Base-by-base conservation (phyloP, 2,797 vertebrate genomes). In the Euphonia xanthogaster region DNA sequence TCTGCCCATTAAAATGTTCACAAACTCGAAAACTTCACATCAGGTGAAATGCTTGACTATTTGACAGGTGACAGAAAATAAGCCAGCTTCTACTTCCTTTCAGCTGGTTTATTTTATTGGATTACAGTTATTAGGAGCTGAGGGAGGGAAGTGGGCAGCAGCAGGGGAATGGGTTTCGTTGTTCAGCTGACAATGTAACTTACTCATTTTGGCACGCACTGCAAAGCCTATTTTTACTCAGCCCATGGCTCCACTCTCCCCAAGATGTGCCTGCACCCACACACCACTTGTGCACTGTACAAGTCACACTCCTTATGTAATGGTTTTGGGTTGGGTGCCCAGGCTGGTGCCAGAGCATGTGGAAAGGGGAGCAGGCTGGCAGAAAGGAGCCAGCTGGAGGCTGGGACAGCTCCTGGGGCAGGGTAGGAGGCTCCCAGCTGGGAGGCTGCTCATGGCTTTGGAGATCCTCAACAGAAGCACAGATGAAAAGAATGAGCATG, bases 101-200 rank as follows among this genome's bases (percentile, higher is more conserved):
- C 91, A 93, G 75, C 76, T 62, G 2, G 48, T 55, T 83, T 72
- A 54, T 75, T 86, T 75, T 23, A 89, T 85, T 77, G 68, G 66
- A 93, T 96, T 90, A 94, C 86, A 93, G 92, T 88, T 83, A 94
- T 95, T 92, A 95, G 83, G 77, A 93, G 77, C 68, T 45, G 93
- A 72, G 70, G 89, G 90, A 94, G 91, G 91, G 66, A 79, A 72
- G 94, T 92, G 88, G 95, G 96, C 78, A 92, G 90, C 58, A 72
- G 85, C 75, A 88, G 80, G 75, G 77, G 92, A 80, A 73, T 66
- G 28, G 72, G 88, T 90, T 93, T 91, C 42, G 86, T 75, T 83
- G 63, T 83, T 83, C 83, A 74, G 60, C 44, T 51, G 12, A 92
- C 86, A 75, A 73, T 83, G 24, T 81, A 83, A 78, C 73, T 93